Percentiles rank a stretch among this genome's conserved stretches.
Evolutionary conservation across 2,113 vertebrate genomes (phyloP).

Genomic region (Phasianus colchicus): DNA sequence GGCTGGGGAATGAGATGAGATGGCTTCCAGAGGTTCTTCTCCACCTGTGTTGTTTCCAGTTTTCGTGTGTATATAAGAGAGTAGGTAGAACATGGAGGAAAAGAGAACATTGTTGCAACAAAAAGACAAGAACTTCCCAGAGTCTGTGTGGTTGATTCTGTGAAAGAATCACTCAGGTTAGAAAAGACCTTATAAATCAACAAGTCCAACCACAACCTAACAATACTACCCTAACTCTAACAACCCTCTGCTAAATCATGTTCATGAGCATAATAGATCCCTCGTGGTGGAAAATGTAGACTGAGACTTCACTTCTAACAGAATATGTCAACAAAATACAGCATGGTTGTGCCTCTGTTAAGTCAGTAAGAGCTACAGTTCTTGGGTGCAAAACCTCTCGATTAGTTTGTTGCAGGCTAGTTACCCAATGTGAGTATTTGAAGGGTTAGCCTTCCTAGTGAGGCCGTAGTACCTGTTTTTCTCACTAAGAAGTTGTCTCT

Average conservation of each 20-base stretch:
- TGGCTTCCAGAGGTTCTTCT: background rate
- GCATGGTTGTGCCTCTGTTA: background rate
- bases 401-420: background rate
- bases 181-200: too few relatives aligned
- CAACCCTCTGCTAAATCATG: too few relatives aligned
- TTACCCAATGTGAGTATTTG: background rate
- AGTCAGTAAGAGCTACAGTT: background rate
- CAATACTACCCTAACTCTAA: too few relatives aligned
- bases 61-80: background rate
- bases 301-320: background rate
- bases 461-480: background rate
- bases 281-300: background rate
- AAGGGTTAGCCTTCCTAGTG: background rate
- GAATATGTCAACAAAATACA: fast-evolving
- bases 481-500: background rate
- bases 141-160: background rate
- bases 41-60: fast-evolving
- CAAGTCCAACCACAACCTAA: too few relatives aligned
- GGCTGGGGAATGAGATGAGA: background rate
- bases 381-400: background rate
- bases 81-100: background rate
- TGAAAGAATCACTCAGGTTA: background rate
- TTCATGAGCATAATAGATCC: background rate
- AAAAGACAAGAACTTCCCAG: background rate
- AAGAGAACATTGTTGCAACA: background rate